These are phyloP conservation scores for Philantomba maxwellii DNA, from an alignment of 2,113 vertebrate species.

Conservation along the genomic window DNA sequence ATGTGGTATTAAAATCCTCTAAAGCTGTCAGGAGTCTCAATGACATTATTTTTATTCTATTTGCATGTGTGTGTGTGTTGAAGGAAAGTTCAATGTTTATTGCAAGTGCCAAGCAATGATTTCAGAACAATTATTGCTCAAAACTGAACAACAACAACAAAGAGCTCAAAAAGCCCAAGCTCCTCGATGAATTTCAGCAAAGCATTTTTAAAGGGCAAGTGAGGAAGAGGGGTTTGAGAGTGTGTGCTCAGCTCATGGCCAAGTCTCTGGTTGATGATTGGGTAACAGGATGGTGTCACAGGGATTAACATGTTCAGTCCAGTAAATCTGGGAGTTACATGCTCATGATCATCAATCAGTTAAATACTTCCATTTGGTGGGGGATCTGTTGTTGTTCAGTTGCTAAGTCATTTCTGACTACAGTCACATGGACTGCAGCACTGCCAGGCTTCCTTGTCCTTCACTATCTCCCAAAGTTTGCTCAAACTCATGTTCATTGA, in stretches of 20 bases:
- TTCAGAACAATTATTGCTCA: not conserved
- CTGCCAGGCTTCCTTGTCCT: not conserved
- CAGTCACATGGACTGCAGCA: not conserved
- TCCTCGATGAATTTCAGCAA: not conserved
- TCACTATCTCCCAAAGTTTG: not conserved
- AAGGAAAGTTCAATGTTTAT: not conserved
- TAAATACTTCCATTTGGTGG: not conserved
- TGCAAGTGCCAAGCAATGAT: not conserved
- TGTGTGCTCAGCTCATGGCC: not conserved
- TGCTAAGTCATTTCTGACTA: not conserved
- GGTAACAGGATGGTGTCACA: not conserved
- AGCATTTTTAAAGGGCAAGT: not conserved
- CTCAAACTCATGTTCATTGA: not conserved
- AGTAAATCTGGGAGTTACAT: not conserved
- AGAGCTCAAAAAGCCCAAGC: not conserved
- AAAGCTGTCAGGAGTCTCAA: not conserved
- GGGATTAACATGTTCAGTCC: not conserved
- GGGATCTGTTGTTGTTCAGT: not conserved
- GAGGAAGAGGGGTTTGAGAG: not conserved
- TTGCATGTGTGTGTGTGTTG: not conserved
- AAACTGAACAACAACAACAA: not conserved
- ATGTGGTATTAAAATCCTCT: not conserved
- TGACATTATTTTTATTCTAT: not conserved
- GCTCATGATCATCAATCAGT: not conserved
- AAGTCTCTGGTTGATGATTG: not conserved